phyloP scores from a whole-genome alignment of 2,888 invertebrate species.

The Polyommatus icarus region DNA sequence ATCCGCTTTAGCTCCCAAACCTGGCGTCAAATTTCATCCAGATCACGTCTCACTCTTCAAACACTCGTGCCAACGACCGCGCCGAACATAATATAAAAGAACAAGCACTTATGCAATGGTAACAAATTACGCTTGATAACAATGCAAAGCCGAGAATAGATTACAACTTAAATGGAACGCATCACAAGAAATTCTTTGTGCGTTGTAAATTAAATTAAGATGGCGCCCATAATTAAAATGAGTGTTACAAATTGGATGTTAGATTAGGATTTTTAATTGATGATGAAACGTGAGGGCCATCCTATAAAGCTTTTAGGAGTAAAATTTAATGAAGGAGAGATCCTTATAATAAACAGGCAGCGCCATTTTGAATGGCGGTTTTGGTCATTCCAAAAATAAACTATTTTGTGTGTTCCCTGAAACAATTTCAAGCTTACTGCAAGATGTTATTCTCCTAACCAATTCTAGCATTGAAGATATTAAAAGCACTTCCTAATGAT shows the following conservation, averaged over 20 bases:
- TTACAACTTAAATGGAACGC: slow-evolving; percentile 17
- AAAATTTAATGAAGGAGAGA: not conserved
- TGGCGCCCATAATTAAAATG: slow-evolving; percentile 12
- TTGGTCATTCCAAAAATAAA: not conserved
- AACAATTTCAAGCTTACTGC: not conserved
- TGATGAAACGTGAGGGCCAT: not conserved
- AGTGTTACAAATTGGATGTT: slow-evolving; percentile 6
- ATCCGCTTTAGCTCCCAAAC: slow-evolving; percentile 8
- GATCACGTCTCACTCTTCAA: slow-evolving; percentile 46
- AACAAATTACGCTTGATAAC: slow-evolving; percentile 38
- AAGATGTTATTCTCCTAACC: not conserved
- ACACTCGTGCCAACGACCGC: slow-evolving; percentile 45
- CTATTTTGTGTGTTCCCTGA: not conserved
- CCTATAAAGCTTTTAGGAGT: not conserved
- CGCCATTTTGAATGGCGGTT: not conserved
- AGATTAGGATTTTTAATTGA: slow-evolving; percentile 4
- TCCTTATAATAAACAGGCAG: not conserved
- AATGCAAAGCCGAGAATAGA: slow-evolving; percentile 19
- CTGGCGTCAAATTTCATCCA: slow-evolving; percentile 42
- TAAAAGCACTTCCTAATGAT: not conserved
- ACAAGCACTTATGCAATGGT: slow-evolving; percentile 44
- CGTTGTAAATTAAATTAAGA: slow-evolving; percentile 16
- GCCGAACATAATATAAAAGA: slow-evolving; percentile 40
- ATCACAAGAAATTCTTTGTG: slow-evolving; percentile 19
- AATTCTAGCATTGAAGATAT: not conserved